Evolutionary conservation across 2,888 invertebrate genomes (phyloP).

Genomic region (Lasioglossum morio): DNA sequence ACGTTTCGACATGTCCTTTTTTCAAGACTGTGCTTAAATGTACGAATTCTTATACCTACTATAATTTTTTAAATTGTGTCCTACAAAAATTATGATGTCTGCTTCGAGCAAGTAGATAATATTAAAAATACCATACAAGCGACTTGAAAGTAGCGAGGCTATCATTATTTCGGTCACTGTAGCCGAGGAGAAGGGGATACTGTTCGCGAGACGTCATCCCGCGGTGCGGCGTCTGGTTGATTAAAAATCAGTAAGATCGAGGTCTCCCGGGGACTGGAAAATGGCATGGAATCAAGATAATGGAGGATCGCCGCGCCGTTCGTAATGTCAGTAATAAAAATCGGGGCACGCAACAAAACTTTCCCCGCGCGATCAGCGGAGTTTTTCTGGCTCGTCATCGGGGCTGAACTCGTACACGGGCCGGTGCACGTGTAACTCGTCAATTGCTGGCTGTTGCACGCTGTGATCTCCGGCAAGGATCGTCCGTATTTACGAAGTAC

Average conservation of each 20-base stretch:
- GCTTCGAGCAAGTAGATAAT: background rate
- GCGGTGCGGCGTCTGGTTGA: background rate
- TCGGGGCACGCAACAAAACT: slow-evolving; percentile 45
- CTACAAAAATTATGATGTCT: background rate
- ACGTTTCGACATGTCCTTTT: no score
- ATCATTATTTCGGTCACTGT: background rate
- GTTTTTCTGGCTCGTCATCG: slow-evolving; percentile 37
- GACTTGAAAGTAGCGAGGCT: background rate
- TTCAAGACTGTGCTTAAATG: no score
- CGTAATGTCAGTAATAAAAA: slow-evolving; percentile 47
- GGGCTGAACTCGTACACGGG: slow-evolving; percentile 35
- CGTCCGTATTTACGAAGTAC: slow-evolving; percentile 64
- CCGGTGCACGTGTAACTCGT: slow-evolving; percentile 55
- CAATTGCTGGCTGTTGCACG: slow-evolving; percentile 50
- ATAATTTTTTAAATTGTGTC: background rate
- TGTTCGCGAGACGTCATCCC: background rate
- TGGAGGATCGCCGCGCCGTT: slow-evolving; percentile 20
- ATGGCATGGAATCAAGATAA: slow-evolving; percentile 46
- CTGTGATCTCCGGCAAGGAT: slow-evolving; percentile 42
- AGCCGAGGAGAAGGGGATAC: background rate
- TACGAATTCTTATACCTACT: no score
- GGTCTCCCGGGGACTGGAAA: slow-evolving; percentile 2
- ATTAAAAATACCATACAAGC: background rate
- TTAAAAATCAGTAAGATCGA: slow-evolving; percentile 26
- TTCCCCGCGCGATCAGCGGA: slow-evolving; percentile 40